Percentiles rank a stretch among this genome's conserved stretches.
phyloP scores from a whole-genome alignment of 2,797 vertebrate species.

The Protonibea diacanthus region DNA sequence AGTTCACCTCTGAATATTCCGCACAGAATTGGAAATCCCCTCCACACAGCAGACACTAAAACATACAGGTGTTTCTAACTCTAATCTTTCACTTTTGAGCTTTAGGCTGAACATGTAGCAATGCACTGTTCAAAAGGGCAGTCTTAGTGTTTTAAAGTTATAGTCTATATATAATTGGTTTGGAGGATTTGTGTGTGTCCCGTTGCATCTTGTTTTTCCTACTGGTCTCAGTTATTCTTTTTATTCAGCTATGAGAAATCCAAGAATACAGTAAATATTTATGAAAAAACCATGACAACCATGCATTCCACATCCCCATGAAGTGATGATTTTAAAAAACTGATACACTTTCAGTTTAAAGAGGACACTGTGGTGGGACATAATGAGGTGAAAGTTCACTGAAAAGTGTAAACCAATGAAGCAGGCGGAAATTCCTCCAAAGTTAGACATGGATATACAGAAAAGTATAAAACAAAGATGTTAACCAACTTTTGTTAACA shows the following conservation, averaged over 20 bases:
- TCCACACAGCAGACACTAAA: slow-evolving; percentile 29
- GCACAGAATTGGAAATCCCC: slow-evolving; percentile 61
- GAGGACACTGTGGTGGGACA: neutral
- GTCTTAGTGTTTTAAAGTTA: slow-evolving; percentile 14
- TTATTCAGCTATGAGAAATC: neutral
- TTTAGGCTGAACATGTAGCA: slow-evolving; percentile 33
- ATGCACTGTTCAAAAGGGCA: slow-evolving; percentile 20
- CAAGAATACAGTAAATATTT: neutral
- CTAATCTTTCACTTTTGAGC: slow-evolving; percentile 42
- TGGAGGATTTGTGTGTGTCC: neutral
- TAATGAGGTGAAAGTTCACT: slow-evolving; percentile 15
- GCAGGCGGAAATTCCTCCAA: neutral
- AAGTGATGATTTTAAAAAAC: slow-evolving; percentile 1
- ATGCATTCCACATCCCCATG: neutral
- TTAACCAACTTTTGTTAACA: neutral
- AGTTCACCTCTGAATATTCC: slow-evolving; percentile 48
- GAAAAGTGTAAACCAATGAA: slow-evolving; percentile 8
- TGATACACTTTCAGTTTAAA: slow-evolving; percentile 2
- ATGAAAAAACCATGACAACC: neutral
- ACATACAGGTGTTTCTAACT: slow-evolving; percentile 54
- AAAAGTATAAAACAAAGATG: neutral
- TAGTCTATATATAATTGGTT: slow-evolving; percentile 12
- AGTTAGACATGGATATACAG: no score
- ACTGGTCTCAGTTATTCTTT: slow-evolving; percentile 15
- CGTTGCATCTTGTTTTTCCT: neutral